Evolutionary conservation across 2,888 invertebrate species (phyloP), one percentile per base, ranked within the genome.

Genomic region (Neelides folsomi): DNA sequence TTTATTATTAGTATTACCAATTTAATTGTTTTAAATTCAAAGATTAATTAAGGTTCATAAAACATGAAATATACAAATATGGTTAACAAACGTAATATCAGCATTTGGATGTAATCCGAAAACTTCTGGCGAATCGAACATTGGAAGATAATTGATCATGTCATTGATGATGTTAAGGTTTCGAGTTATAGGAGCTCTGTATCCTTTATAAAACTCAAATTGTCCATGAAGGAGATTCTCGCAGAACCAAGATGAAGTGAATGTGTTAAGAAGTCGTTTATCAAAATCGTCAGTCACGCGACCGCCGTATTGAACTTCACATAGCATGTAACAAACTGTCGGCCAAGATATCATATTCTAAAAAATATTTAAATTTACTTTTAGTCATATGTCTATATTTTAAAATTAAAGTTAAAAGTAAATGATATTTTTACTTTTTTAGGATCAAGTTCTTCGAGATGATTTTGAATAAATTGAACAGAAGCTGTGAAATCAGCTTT

Each of bases 71-170:
- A n/a, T n/a, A n/a, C n/a, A n/a, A n/a, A n/a, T n/a, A n/a, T n/a
- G n/a, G n/a, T n/a, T n/a, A n/a, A n/a, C n/a, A n/a, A n/a, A n/a
- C 66, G 94, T 94, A 59, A 95, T 94, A 69, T 95, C 94, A 47
- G 95, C 94, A 72, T 95, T 95, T 7, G 85, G 77, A 71, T 95
- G 94, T 48, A 95, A 75, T n/a, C 95, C 95, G 71, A 94, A 94
- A 8, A 92, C 90, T 75, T 94, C 92, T 0, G 95, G 95, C 1
- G 87, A 85, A 70, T 95, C 95, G 18, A 82, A 81, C 16, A 80
- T 72, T 1, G 88, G 88, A 59, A 95, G 74, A 66, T 80, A 80
- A 66, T 84, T 87, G 49, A 95, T 90, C 67, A 87, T 88, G 68
- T 87, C 86, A 37, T 87, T 73, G 68, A 92, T 92, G 4, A 79